Evolutionary conservation across 2,113 vertebrate genomes (phyloP).

Genomic region (Emydura subglobosa): DNA sequence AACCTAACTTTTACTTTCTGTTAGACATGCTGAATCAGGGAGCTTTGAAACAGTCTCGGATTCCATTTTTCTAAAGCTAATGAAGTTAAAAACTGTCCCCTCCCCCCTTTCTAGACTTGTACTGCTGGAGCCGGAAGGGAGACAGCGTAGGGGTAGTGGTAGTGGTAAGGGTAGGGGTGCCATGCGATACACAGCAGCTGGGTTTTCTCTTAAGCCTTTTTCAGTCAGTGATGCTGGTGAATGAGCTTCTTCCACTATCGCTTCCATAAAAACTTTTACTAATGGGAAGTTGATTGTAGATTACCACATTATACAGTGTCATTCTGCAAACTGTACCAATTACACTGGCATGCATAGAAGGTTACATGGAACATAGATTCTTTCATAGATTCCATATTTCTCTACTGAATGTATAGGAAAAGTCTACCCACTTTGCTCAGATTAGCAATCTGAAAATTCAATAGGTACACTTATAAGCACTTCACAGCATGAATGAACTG

Average conservation of each 20-base stretch:
- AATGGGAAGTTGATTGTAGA: neutral
- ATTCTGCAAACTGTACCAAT: constrained; percentile 22
- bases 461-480: neutral
- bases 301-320: neutral
- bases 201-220: neutral
- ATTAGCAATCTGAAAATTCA: neutral
- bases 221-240: neutral
- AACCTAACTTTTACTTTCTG: neutral
- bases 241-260: neutral
- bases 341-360: neutral
- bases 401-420: neutral
- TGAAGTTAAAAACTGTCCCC: neutral
- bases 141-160: neutral
- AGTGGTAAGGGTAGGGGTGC: neutral
- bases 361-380: neutral
- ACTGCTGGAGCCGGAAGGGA: neutral
- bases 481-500: neutral
- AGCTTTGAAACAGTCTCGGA: neutral
- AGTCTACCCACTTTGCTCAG: neutral
- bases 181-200: neutral
- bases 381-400: neutral
- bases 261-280: constrained; percentile 6
- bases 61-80: neutral
- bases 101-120: neutral
- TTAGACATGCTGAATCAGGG: neutral